phyloP scores from a whole-genome alignment of 2,113 vertebrate genomes.

The Henicopernis longicauda region DNA sequence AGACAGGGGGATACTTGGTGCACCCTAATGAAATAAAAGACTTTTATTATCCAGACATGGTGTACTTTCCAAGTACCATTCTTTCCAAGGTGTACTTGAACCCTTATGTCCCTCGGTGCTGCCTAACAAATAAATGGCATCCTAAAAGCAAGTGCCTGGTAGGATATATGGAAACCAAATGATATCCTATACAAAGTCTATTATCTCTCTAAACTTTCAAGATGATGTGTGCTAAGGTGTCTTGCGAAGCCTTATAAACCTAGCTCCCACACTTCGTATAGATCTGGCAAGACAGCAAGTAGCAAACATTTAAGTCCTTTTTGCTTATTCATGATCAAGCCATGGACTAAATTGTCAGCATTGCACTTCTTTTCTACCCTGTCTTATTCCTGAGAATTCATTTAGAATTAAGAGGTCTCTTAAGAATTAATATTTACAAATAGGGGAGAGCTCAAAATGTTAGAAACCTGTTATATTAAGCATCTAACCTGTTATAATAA shows the following conservation, averaged over 20 bases:
- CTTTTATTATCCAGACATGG: neutral
- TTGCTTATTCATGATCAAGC: neutral
- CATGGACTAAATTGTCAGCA: neutral
- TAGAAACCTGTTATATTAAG: neutral
- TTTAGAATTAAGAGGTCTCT: neutral
- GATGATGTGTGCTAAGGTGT: neutral
- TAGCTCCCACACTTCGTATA: neutral
- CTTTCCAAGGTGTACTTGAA: neutral
- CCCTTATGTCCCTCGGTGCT: neutral
- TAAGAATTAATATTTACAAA: neutral
- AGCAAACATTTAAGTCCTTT: neutral
- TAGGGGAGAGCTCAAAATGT: neutral
- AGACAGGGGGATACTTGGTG: neutral
- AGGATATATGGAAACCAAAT: neutral
- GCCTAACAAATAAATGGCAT: neutral
- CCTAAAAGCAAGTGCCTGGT: neutral
- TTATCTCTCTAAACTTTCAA: neutral
- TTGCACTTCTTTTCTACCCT: neutral
- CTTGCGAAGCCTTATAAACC: neutral
- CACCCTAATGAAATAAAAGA: neutral
- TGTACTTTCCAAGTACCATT: neutral
- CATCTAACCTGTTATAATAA: neutral
- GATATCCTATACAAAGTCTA: neutral
- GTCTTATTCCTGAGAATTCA: neutral
- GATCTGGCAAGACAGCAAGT: neutral